Evolutionary conservation across 2,888 invertebrate genomes (phyloP), one percentile per base, ranked within the genome.

Genomic region (Tetheella fluctuosa): DNA sequence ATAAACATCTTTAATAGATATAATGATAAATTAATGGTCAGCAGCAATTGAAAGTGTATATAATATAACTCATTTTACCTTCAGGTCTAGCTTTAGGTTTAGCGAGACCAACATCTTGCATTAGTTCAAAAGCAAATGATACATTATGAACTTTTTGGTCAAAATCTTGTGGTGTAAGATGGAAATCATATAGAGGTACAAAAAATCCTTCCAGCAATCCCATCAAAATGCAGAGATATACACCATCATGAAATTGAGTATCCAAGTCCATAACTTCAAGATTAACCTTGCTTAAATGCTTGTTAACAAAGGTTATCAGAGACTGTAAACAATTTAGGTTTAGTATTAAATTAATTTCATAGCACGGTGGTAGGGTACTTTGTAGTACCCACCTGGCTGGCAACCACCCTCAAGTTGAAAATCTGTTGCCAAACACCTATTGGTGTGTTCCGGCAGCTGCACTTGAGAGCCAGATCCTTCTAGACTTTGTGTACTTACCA

Each of bases 121-220:
- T 99, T 65, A 99, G 91, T 79, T 99, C 98, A 90, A 99, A 99
- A 0, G 99, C 97, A 88, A 99, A 98, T 0, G 96, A 94, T 1
- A 99, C 99, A 92, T 99, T 99, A 84, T 98, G 98, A 1, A 99
- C 97, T 93, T 98, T 98, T 77, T 98, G 97, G 62, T 98, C 97
- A 73, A 96, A 96, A 77, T 96, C 97, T 79, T 97, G 96, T 2
- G 99, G 99, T 1, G 98, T 98, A 65, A 98, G 94, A 84, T 98
- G 96, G 88, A 99, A 99, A 80, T 97, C 97, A 83, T 98, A 97
- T 48, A 99, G 94, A 3, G 99, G 99, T 23, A 99, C 98, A 87
- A 99, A 99, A 89, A 99, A 99, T 17, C 98, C 98, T 84, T 99
- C 99, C 13, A 99, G 93, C 12, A 99, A 93, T 0, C 99, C 99